These are phyloP conservation scores for Eristalis intricaria DNA, from an alignment of 2,888 invertebrate genomes.

Conservation along the genomic window DNA sequence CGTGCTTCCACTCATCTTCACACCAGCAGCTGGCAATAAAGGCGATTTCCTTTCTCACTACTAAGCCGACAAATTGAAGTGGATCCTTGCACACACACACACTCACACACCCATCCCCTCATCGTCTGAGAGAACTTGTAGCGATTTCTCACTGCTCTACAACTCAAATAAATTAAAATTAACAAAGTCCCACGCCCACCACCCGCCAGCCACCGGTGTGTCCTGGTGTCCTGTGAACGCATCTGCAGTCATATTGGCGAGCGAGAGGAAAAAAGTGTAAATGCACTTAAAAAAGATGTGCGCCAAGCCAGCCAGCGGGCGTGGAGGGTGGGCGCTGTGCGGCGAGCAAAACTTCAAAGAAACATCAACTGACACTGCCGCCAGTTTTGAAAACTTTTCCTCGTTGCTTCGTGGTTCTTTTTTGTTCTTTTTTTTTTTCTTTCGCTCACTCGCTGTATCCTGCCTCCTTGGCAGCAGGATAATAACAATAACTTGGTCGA, in stretches of 20 bases:
- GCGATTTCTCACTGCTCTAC: slow-evolving; percentile 47
- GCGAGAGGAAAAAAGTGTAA: slow-evolving; percentile 44
- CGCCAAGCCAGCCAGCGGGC: slow-evolving; percentile 28
- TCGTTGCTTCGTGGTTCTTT: too few relatives aligned
- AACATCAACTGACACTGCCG: slow-evolving; percentile 67
- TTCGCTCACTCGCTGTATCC: not conserved
- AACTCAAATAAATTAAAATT: slow-evolving; percentile 72
- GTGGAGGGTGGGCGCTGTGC: not conserved
- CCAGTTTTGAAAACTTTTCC: slow-evolving; percentile 36
- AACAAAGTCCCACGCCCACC: slow-evolving; percentile 24
- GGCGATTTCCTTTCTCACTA: not conserved
- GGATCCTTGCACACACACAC: not conserved
- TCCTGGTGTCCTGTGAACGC: slow-evolving; percentile 31
- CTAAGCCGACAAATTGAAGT: not conserved
- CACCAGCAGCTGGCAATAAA: not conserved
- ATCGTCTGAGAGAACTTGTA: slow-evolving; percentile 13
- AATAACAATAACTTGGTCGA: slow-evolving; percentile 65
- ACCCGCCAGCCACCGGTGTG: not conserved
- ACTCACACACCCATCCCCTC: not conserved
- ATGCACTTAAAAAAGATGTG: slow-evolving; percentile 62
- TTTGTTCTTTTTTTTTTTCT: not conserved
- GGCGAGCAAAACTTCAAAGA: slow-evolving; percentile 54
- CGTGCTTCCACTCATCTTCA: not conserved
- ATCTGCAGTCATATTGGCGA: slow-evolving; percentile 65
- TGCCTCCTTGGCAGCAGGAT: slow-evolving; percentile 50